Base-by-base conservation (phyloP, 2,797 vertebrate species). In the Sebastes miniatus region DNA sequence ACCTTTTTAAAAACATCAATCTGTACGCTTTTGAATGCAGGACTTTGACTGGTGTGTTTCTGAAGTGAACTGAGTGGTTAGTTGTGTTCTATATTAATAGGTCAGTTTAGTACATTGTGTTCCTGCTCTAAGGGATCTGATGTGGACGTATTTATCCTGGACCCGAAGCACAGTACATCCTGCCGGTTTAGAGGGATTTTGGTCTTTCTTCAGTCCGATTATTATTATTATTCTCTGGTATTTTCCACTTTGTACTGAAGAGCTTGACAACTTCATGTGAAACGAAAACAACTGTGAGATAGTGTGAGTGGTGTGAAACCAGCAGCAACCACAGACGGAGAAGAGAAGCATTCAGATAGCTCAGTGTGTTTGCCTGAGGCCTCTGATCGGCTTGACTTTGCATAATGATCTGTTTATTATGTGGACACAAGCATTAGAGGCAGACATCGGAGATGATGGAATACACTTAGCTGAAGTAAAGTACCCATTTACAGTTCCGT, bases 211-310 rank as follows among this genome's bases (percentile, higher is more conserved):
- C 43, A 47, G 39, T 43, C 39, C 5, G 5, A 43, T 43, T 43
- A 43, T 39, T 36, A 36, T 39, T 34, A 34, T 39, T 43, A 16
- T 43, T 43, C 39, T 43, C 39, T 43, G 13, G 39, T 43, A 43
- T 43, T 43, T 14, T 47, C 43, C 43, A 16, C 43, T 47, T 47
- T 18, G 16, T 47, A 47, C 43, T 47, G 43, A 47, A 47, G 14
- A 47, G 43, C 43, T 16, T 18, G 43, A 16, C 14, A 16, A 47
- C 43, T 47, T 47, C 43, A 47, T 47, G 43, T 47, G 43, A 47
- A 47, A 47, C 14, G 76, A 81, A 87, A 65, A 58, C 50, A 20
- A 73, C 58, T 18, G 65, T 83, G 75, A 88, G 77, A 69, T 86
- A 81, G 22, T 78, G 9, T 43, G 50, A 73, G 36, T 66, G 56